phyloP scores from a whole-genome alignment of 2,113 vertebrate species.

The Polypterus senegalus region DNA sequence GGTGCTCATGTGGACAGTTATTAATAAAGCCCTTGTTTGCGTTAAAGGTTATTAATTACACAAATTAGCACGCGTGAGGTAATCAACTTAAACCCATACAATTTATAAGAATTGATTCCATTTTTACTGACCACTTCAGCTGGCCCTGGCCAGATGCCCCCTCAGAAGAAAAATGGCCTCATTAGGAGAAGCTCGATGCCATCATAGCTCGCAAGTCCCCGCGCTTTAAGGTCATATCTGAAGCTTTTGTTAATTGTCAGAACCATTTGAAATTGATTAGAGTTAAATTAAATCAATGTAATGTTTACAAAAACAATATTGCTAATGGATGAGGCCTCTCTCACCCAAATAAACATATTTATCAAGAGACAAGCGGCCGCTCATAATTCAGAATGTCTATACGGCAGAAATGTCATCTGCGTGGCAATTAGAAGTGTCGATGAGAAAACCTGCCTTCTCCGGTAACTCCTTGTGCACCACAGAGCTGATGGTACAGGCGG shows the following conservation, averaged over 20 bases:
- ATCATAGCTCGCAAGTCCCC: conserved; percentile 94
- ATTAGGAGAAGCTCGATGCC: conserved; percentile 99
- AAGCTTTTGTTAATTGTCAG: conserved; percentile 94
- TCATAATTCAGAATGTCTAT: conserved; percentile 89
- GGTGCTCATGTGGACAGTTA: conserved; percentile 75
- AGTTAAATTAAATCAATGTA: conserved; percentile 99
- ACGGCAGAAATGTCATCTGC: conserved; percentile 76
- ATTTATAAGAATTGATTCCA: conserved; percentile 96
- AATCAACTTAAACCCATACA: conserved; percentile 89
- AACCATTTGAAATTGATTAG: conserved; percentile 98
- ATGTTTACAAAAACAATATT: conserved; percentile 98
- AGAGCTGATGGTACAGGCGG: too few species aligned
- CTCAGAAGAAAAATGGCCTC: conserved; percentile 91
- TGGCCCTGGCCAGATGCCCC: conserved; percentile 57
- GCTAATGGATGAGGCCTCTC: conserved; percentile 86
- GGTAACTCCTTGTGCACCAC: too few species aligned
- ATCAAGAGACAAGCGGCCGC: conserved; percentile 68
- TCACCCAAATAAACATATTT: conserved; percentile 78
- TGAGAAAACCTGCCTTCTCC: conserved; percentile 51
- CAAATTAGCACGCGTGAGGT: conserved; percentile 83
- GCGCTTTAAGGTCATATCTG: conserved; percentile 99
- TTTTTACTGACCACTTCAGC: conserved; percentile 82
- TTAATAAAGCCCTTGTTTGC: conserved; percentile 85
- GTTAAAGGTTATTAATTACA: conserved; percentile 81
- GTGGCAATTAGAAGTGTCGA: conserved; percentile 78